Evolutionary conservation across 2,797 vertebrate genomes (phyloP).

Genomic region (Serranus cabrilla): DNA sequence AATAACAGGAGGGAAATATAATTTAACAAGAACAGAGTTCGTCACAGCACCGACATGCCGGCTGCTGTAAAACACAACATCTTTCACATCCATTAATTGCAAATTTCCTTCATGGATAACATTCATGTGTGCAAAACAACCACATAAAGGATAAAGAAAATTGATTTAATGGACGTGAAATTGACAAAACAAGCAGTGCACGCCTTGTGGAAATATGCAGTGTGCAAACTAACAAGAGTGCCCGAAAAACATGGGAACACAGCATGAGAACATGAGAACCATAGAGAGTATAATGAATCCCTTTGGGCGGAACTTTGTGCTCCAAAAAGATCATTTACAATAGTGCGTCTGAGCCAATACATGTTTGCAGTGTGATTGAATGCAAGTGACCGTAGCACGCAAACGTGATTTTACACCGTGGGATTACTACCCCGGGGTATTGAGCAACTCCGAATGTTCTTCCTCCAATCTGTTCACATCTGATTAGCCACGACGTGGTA

Average conservation of each 20-base stretch:
- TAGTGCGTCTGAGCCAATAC: constrained; percentile 27
- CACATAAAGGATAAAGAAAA: neutral
- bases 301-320: constrained; percentile 35
- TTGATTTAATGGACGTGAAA: neutral
- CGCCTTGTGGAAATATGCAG: too few species aligned
- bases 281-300: constrained; percentile 25
- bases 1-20: too few species aligned
- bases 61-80: too few species aligned
- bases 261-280: constrained; percentile 43
- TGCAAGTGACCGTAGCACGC: constrained; percentile 53
- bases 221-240: neutral
- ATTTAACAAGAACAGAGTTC: too few species aligned
- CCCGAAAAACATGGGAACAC: constrained; percentile 1
- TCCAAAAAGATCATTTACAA: constrained; percentile 35
- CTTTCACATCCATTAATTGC: too few species aligned
- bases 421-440: constrained; percentile 47
- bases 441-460: constrained; percentile 66
- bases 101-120: neutral
- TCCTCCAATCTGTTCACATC: constrained; percentile 49
- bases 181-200: constrained; percentile 1
- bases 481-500: constrained; percentile 64
- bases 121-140: neutral
- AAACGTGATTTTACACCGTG: constrained; percentile 54
- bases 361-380: constrained; percentile 54
- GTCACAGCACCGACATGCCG: too few species aligned